phyloP scores from a whole-genome alignment of 37 sponge, comb jelly and placozoan species.

The Hormiphora californensis region DNA sequence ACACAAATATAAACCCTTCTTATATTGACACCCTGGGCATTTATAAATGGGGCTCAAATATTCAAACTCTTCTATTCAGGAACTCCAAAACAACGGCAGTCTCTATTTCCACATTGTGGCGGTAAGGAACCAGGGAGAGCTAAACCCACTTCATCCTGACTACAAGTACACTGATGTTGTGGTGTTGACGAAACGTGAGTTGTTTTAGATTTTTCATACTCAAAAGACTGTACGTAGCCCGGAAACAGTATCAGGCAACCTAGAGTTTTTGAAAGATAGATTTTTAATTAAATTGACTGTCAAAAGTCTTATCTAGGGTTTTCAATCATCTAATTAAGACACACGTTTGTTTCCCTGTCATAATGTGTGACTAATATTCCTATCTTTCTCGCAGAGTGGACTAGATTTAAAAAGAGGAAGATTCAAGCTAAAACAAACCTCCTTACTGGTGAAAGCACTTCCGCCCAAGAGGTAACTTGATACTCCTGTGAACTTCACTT shows the following conservation, averaged over 20 bases:
- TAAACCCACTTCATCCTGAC: slow-evolving; percentile 60
- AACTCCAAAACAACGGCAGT: slow-evolving; percentile 82
- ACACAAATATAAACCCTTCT: no score
- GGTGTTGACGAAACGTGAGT: slow-evolving; percentile 59
- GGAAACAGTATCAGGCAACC: no score
- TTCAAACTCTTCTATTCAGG: slow-evolving; percentile 44
- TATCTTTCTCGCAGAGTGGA: slow-evolving; percentile 86
- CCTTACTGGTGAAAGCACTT: slow-evolving; percentile 76
- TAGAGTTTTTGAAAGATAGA: no score
- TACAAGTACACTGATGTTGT: slow-evolving; percentile 58
- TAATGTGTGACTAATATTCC: not conserved
- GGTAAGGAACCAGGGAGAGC: slow-evolving; percentile 60
- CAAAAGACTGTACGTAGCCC: no score
- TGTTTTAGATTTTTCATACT: no score
- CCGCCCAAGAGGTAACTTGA: not conserved
- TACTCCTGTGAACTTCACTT: not conserved
- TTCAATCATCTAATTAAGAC: no score
- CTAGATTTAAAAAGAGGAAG: slow-evolving; percentile 68
- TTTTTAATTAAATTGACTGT: no score
- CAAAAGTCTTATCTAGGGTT: no score
- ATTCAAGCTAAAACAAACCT: slow-evolving; percentile 84
- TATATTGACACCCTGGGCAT: no score
- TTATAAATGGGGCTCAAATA: not conserved
- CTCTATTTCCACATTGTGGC: slow-evolving; percentile 76
- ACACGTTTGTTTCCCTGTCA: not conserved